Conservation (phyloP, 30 jellyfish, hydroid and myxozoan species). For the Rhopilema esculentum region DNA sequence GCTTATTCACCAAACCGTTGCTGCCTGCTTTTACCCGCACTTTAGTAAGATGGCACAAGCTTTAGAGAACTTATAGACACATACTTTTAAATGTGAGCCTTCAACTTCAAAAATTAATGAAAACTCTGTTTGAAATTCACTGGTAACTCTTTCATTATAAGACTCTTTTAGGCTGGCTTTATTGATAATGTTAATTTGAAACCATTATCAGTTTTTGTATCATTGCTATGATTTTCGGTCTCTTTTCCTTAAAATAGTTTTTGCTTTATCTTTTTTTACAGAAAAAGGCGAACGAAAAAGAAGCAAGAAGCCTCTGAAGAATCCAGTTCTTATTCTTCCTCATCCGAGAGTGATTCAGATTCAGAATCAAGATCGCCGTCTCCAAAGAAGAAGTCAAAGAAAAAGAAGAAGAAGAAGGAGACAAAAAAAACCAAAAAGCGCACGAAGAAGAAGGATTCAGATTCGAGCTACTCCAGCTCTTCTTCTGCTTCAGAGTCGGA, state of each 20-base stretch:
- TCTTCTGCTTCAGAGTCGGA: constrained; percentile 56
- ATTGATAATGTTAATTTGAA: not conserved
- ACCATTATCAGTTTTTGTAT: not conserved
- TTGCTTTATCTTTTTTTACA: not conserved
- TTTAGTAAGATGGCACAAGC: not conserved
- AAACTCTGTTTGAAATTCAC: no score
- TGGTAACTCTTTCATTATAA: no score
- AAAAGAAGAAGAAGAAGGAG: constrained; percentile 52
- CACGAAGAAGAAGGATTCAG: constrained; percentile 36
- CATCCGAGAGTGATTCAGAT: constrained; percentile 25
- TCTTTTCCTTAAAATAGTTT: no score
- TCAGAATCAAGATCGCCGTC: constrained; percentile 57
- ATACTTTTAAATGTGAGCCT: not conserved
- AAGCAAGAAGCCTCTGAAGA: constrained; percentile 31
- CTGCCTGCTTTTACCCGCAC: not conserved
- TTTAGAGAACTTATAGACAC: not conserved
- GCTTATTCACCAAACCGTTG: not conserved
- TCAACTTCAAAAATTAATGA: no score
- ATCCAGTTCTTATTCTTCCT: constrained; percentile 41
- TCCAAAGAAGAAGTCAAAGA: constrained; percentile 54
- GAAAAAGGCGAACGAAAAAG: constrained; percentile 30
- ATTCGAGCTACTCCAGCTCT: constrained; percentile 57
- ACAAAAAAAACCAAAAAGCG: constrained; percentile 15
- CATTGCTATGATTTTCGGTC: not conserved
- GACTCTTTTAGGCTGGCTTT: not conserved